phyloP scores from a whole-genome alignment of 2,113 vertebrate species.

The Pterocles orientalis region DNA sequence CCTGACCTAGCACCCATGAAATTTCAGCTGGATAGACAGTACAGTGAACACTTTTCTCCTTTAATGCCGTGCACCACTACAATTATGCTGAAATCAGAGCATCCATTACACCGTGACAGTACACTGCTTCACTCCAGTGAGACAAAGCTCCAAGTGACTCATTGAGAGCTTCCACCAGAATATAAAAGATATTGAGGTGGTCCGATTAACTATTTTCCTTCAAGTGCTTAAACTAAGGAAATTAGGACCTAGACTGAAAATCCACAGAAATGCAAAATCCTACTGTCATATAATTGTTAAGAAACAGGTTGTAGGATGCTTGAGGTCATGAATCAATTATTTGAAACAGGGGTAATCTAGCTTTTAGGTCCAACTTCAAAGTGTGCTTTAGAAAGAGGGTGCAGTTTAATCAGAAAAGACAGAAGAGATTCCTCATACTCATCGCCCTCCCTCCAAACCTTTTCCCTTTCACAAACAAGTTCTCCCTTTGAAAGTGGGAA shows the following conservation, averaged over 20 bases:
- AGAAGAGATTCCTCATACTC: not conserved
- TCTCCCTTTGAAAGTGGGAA: not conserved
- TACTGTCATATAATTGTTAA: not conserved
- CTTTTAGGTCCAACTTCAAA: not conserved
- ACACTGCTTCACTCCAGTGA: not conserved
- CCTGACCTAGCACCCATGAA: not conserved
- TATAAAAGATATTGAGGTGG: not conserved
- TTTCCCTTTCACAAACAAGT: not conserved
- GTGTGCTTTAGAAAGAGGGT: not conserved
- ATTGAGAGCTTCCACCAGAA: not conserved
- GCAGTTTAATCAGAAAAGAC: not conserved
- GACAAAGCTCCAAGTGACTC: not conserved
- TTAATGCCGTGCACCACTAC: not conserved
- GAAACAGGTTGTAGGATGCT: not conserved
- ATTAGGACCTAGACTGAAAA: not conserved
- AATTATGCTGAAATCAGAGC: fast-evolving
- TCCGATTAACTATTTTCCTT: not conserved
- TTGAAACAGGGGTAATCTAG: not conserved
- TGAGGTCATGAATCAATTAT: not conserved
- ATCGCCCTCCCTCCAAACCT: not conserved
- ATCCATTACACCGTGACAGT: not conserved
- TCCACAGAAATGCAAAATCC: not conserved
- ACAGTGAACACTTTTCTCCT: not conserved
- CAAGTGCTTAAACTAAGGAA: not conserved
- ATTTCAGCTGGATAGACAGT: not conserved